Base-by-base conservation (phyloP, 2,113 vertebrate genomes). In the Nibea albiflora region DNA sequence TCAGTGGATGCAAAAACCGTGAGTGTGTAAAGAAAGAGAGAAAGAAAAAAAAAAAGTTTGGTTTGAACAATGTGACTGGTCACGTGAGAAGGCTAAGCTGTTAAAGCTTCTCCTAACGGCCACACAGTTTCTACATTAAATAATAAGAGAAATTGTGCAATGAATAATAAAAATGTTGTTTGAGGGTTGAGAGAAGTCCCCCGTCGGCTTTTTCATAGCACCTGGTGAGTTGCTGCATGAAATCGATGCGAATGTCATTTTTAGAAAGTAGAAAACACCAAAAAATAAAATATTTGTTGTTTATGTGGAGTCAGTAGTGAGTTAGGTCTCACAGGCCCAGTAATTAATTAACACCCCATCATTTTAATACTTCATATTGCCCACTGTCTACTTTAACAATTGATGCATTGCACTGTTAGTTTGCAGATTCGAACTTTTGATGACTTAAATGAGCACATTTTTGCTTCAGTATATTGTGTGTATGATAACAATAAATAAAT, bases 301-400 rank as follows among this genome's bases (percentile, higher is more conserved):
- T 9, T 31, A 26, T 1, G 24, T 28, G 20, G 7, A n/a, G 35
- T 4, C 35, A 44, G 19, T 42, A 8, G 31, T 42, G 47, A 68
- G 7, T 31, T 17, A 16, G 57, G 15, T 58, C 26, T 5, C 54
- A 56, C 2, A 2, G 11, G 22, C n/a, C 9, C 16, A 3, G 17
- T 20, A 61, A 19, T 16, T 11, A 35, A 68, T 63, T n/a, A 54
- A 53, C 16, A 70, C n/a, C 24, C 11, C 20, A 22, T 2, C 66
- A 60, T 71, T 64, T 15, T 7, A 26, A 26, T 26, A 26, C 24
- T 26, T 26, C 24, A 76, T 15, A 46, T 7, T 50, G 8, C n/a
- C 42, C 15, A 49, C 19, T 42, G 22, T 47, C 44, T 75, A 70
- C 58, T 71, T 72, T 50, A 17, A 71, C 11, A 44, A 58, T 42